Base-by-base conservation (phyloP, 2,797 vertebrate species). In the Clamator glandarius region DNA sequence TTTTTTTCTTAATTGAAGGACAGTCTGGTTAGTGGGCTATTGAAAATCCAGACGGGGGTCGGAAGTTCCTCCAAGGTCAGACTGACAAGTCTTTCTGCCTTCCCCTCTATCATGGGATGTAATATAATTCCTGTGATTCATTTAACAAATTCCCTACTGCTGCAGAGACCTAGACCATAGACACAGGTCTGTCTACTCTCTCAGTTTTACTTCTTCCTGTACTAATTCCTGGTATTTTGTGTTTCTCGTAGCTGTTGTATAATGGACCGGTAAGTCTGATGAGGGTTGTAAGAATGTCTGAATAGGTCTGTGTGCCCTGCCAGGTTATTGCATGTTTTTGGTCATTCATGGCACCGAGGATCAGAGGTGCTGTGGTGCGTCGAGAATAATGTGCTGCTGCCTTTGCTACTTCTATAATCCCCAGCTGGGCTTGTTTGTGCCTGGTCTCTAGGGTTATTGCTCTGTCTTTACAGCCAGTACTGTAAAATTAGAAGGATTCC, bases 51-150 rank as follows among this genome's bases (percentile, higher is more conserved):
- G 55, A 36, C 2, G 4, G 66, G 87, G 87, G 85, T 93, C 42
- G 1, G 58, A 90, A 95, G 85, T 90, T 93, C 70, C 29, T 94
- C n/a, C 87, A 75, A 94, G 94, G 95, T 94, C 92, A 94, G 59
- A 88, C 58, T 93, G 91, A 77, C 90, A 90, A 94, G 85, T 67
- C 77, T 93, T 90, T 91, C 87, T 86, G 91, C 76, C 79, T 93
- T 92, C 87, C 87, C 51, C 58, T 84, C 58, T 90, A 93, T 96
- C 94, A 94, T 95, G 91, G 94, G 93, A 72, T 5, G 95, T 96
- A 96, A 95, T 92, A 92, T 93, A 96, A 96, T 94, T 96, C 94
- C 93, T 84, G 59, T 67, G 93, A 94, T 94, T 95, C 89, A 62
- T 85, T 95, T 92, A 94, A 91, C 92, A 88, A 88, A 92, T 93